These are phyloP conservation scores for Xiphydria camelus DNA, from an alignment of 2,888 invertebrate genomes.

Conservation along the genomic window DNA sequence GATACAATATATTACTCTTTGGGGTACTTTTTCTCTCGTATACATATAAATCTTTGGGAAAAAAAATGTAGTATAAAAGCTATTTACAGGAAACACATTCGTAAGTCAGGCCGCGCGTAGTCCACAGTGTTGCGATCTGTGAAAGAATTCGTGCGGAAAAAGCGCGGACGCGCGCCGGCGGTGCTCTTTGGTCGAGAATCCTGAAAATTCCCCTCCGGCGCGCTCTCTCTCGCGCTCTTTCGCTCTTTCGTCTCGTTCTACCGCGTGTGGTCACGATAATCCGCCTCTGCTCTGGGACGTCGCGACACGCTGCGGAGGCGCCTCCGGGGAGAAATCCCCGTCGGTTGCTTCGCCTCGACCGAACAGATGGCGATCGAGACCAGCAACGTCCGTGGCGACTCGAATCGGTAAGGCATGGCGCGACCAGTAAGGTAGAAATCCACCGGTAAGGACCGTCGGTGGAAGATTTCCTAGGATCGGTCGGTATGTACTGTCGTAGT, in stretches of 20 bases:
- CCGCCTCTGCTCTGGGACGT: too few relatives aligned
- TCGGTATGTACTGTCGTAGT: constrained; percentile 49
- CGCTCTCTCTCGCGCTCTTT: too few relatives aligned
- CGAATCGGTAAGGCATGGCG: constrained; percentile 26
- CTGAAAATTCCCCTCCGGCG: too few relatives aligned
- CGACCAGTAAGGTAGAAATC: constrained; percentile 24
- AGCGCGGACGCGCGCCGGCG: neutral
- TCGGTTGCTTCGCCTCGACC: neutral
- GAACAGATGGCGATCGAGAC: constrained; percentile 25
- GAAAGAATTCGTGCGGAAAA: too few relatives aligned
- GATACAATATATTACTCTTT: constrained; percentile 41
- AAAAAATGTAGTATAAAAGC: constrained; percentile 27
- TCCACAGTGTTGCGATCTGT: neutral
- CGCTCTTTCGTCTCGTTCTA: too few relatives aligned
- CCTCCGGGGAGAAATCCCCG: too few relatives aligned
- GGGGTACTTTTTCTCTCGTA: constrained; percentile 25
- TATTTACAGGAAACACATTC: constrained; percentile 30
- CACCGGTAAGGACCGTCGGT: constrained; percentile 20
- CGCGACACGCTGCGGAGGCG: too few relatives aligned
- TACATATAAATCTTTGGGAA: constrained; percentile 36
- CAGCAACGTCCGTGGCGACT: constrained; percentile 5
- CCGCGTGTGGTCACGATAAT: too few relatives aligned
- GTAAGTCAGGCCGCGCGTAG: neutral
- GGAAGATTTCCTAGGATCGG: constrained; percentile 32
- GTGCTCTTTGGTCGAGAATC: neutral